Percentiles rank a stretch among this genome's conserved stretches.
phyloP scores from a whole-genome alignment of 1,140 invertebrate genomes.

The Zeugodacus cucurbitae region DNA sequence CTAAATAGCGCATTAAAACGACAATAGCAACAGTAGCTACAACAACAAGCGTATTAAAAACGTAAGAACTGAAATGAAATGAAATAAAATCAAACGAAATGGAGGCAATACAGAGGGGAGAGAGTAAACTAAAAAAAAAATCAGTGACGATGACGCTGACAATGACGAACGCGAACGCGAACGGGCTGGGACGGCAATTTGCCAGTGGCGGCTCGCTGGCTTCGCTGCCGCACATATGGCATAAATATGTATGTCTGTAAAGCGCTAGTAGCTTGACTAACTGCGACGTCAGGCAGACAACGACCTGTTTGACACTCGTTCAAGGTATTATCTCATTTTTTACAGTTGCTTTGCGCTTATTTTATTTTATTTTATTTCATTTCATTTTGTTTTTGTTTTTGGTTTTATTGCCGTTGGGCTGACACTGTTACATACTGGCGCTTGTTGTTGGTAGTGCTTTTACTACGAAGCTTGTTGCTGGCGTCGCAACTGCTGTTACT shows the following conservation, averaged over 20 bases:
- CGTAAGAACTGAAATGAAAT: neutral
- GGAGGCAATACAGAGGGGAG: neutral
- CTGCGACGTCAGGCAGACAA: conserved; percentile 44
- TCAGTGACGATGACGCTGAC: conserved; percentile 44
- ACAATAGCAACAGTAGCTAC: conserved; percentile 40
- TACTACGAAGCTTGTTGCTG: neutral
- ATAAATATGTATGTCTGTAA: neutral
- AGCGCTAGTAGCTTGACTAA: neutral
- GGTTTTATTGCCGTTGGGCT: neutral
- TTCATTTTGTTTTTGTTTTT: neutral
- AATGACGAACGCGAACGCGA: conserved; percentile 46
- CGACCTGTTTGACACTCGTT: conserved; percentile 62
- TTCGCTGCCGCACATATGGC: neutral
- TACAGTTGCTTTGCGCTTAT: conserved; percentile 39
- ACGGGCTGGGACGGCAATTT: neutral
- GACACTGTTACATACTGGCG: neutral
- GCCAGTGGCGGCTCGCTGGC: conserved; percentile 7
- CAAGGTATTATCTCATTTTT: conserved; percentile 64
- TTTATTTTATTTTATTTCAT: conserved; percentile 32
- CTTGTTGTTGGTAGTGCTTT: neutral
- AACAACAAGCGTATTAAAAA: conserved; percentile 23
- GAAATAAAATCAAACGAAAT: neutral
- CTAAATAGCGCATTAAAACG: conserved; percentile 10
- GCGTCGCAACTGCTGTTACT: neutral
- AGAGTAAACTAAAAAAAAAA: neutral